phyloP scores from a whole-genome alignment of 1,140 invertebrate species.

The Grapholita molesta region DNA sequence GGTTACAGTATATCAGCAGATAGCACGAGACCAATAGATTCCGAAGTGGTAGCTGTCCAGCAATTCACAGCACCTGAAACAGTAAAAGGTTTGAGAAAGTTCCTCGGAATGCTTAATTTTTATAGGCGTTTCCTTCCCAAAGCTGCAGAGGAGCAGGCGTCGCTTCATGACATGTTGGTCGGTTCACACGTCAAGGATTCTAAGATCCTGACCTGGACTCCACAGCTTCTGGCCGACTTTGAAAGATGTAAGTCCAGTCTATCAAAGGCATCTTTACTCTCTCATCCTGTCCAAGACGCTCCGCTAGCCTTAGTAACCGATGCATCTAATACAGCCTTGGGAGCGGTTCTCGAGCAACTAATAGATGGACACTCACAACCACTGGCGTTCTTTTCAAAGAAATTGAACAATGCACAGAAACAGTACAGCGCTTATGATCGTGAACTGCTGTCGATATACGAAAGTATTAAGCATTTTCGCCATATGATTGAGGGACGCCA shows the following conservation, averaged over 20 bases:
- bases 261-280: constrained; percentile 18
- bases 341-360: constrained; percentile 44
- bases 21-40: neutral
- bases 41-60: neutral
- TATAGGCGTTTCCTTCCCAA: constrained; percentile 44
- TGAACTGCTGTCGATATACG: constrained; percentile 48
- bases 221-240: constrained; percentile 20
- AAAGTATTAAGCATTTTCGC: constrained; percentile 39
- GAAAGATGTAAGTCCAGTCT: constrained; percentile 22
- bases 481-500: constrained; percentile 44
- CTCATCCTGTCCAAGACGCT: constrained; percentile 41
- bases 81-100: constrained; percentile 48
- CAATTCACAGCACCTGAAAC: constrained; percentile 38
- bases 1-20: neutral
- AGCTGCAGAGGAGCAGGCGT: constrained; percentile 30
- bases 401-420: constrained; percentile 23
- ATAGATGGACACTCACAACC: constrained; percentile 29
- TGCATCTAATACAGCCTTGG: constrained; percentile 48
- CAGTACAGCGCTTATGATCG: constrained; percentile 47
- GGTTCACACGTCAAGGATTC: constrained; percentile 22
- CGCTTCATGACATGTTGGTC: constrained; percentile 21
- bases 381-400: constrained; percentile 40
- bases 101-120: constrained; percentile 69
- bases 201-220: constrained; percentile 11
- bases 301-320: constrained; percentile 56